Evolutionary conservation across 2,113 vertebrate species (phyloP), one percentile per base, ranked within the genome.

Genomic region (Sebastes fasciatus): DNA sequence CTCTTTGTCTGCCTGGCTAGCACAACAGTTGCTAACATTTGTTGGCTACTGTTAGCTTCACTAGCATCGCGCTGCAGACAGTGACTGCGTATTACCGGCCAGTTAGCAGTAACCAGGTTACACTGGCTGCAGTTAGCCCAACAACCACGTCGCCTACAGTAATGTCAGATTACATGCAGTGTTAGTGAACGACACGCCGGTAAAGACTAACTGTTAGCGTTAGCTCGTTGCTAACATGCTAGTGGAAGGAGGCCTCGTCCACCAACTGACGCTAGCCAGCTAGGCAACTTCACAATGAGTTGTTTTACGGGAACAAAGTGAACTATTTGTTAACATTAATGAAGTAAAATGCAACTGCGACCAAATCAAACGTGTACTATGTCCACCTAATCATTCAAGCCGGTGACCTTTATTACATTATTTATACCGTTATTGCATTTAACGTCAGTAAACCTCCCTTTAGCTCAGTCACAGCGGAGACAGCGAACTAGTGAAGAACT

Each of bases 161-260:
- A 0, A 4, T 9, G 21, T 5, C 1, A 13, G 46, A 9, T 1
- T 0, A 6, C 6, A 0, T 0, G 0, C 2, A 3, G 11, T 10
- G 1, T 4, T 0, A 1, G 5, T 40, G 2, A 0, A 11, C 8
- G 26, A 55, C 12, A 1, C 52, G 5, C 1, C 26, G 4, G 0
- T 1, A 46, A 46, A 26, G 3, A 10, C 12, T 1, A 13, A 58
- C 13, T 2, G 2, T 49, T 12, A 46, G 4, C 6, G 34, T 71
- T 81, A 87, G 76, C 83, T 60, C 1, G 0, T 0, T 2, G 0
- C n/a, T 87, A 86, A 84, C 84, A 7, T 52, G 71, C 51, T 48
- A 14, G 19, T 4, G 9, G 40, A 17, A 87, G 93, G 91, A 87
- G 93, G 91, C 93, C 91, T 77, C 2, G 11, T 34, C 19, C 34